These are phyloP conservation scores for Agelastica alni DNA, from an alignment of 2,888 invertebrate genomes.

Conservation along the genomic window DNA sequence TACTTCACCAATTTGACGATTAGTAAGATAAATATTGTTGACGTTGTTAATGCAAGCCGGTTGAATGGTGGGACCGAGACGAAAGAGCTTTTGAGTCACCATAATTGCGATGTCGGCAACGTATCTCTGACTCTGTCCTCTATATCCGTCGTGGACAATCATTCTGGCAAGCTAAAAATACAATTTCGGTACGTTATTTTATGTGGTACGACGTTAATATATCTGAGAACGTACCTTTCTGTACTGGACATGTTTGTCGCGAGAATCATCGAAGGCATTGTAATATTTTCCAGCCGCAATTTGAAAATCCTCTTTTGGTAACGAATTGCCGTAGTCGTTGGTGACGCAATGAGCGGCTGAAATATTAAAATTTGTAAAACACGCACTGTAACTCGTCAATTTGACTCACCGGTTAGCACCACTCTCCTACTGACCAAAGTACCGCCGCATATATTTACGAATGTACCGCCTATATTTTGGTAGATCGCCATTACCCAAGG, in stretches of 20 bases:
- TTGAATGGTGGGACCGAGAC: constrained; percentile 26
- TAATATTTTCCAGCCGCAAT: constrained; percentile 32
- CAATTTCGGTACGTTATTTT: too few relatives aligned
- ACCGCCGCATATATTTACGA: constrained; percentile 28
- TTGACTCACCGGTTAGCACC: constrained; percentile 27
- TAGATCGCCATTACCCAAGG: constrained; percentile 32
- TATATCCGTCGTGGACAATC: constrained; percentile 22
- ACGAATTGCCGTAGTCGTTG: constrained; percentile 23
- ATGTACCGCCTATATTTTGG: constrained; percentile 5
- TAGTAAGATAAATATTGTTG: constrained; percentile 19
- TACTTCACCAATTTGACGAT: constrained; percentile 29
- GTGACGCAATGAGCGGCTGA: constrained; percentile 34
- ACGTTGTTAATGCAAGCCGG: constrained; percentile 31
- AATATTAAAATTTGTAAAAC: too few relatives aligned
- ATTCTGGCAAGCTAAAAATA: constrained; percentile 23
- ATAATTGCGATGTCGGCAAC: constrained; percentile 30
- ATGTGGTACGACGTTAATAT: too few relatives aligned
- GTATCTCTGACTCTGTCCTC: constrained; percentile 26
- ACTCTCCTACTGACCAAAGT: constrained; percentile 26
- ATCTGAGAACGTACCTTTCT: constrained; percentile 28
- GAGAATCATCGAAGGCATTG: constrained; percentile 25
- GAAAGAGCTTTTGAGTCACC: constrained; percentile 21
- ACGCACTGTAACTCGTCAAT: too few relatives aligned
- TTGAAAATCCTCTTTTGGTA: constrained; percentile 16
- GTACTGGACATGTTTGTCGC: constrained; percentile 26